Evolutionary conservation across 2,113 vertebrate species (phyloP).

Genomic region (Pithys albifrons): DNA sequence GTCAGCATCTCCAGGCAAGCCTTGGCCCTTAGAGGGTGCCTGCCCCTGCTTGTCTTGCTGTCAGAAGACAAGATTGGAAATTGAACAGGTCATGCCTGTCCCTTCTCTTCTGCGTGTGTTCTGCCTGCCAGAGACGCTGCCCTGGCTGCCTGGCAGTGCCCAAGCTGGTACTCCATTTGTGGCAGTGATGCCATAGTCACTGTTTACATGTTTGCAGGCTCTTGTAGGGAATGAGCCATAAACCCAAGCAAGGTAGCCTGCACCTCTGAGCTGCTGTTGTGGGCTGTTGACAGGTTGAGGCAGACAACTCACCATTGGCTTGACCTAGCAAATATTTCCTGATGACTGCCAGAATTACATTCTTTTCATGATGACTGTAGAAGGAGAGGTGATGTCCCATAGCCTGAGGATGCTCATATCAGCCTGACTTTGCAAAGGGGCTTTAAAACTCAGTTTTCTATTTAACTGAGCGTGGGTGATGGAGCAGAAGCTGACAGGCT

Average conservation of each 20-base stretch:
- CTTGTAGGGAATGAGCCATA: neutral
- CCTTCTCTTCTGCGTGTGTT: neutral
- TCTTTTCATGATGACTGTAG: neutral
- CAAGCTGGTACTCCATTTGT: neutral
- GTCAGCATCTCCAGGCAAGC: neutral
- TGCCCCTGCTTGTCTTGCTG: neutral
- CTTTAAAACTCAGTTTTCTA: neutral
- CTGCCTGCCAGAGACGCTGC: neutral
- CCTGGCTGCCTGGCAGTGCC: neutral
- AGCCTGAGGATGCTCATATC: neutral
- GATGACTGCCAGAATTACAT: neutral
- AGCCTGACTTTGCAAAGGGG: neutral
- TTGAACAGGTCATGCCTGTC: neutral
- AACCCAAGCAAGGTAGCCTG: neutral
- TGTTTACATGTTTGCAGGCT: slow-evolving; percentile 5
- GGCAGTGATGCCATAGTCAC: neutral
- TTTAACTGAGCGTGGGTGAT: neutral
- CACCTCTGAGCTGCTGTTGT: neutral
- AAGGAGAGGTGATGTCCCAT: neutral
- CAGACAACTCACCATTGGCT: neutral
- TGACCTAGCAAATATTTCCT: neutral
- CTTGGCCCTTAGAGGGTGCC: neutral
- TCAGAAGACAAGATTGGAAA: neutral
- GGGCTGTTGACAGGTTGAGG: neutral
- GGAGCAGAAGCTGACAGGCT: neutral